These are phyloP conservation scores for Leptodactylus fuscus DNA, from an alignment of 2,113 vertebrate species.

Conservation along the genomic window DNA sequence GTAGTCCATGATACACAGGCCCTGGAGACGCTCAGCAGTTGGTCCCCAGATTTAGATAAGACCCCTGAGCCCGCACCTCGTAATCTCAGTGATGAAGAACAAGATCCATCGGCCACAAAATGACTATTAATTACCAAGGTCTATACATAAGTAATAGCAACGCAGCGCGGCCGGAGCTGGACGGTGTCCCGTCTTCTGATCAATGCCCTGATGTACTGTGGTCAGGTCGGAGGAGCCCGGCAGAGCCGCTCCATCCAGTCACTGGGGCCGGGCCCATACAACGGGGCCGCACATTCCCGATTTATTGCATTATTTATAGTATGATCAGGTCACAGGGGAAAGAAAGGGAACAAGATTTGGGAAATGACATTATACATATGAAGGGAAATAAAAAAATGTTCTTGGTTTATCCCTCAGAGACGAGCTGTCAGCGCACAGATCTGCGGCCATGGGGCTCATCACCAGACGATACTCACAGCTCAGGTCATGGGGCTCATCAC, in stretches of 20 bases:
- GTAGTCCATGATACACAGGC: no score
- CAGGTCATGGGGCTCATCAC: no score
- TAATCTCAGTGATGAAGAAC: no score
- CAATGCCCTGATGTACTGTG: not conserved
- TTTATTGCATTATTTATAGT: slow-evolving; percentile 12
- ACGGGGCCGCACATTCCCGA: not conserved
- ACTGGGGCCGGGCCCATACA: not conserved
- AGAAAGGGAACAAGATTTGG: not conserved
- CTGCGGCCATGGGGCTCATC: no score
- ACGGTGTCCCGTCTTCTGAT: not conserved
- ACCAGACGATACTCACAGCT: no score
- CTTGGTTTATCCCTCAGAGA: not conserved
- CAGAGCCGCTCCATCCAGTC: not conserved
- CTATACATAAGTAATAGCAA: not conserved
- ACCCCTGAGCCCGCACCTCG: no score
- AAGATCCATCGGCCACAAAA: not conserved
- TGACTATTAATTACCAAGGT: not conserved
- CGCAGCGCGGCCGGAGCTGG: not conserved
- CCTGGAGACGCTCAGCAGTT: no score
- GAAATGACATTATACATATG: not conserved
- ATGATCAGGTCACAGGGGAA: not conserved
- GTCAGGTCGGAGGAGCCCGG: not conserved
- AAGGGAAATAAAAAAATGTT: not conserved
- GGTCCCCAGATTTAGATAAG: no score
- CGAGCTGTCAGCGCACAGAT: not conserved